Conservation (phyloP, 2,888 invertebrate genomes). For the Onchidella celtica region DNA sequence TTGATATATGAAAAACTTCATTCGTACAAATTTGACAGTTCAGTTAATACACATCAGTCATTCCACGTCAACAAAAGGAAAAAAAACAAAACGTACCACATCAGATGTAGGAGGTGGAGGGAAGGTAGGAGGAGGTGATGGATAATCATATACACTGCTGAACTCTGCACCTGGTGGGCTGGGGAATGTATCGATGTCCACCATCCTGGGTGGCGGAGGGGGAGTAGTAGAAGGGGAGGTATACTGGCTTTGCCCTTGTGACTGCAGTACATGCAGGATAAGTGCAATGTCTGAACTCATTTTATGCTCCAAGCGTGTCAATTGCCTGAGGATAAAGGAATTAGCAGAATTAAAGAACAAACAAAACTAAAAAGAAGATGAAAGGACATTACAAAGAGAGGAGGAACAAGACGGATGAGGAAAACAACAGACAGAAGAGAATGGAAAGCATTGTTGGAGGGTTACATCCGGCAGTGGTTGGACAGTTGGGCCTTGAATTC, state of each 20-base stretch:
- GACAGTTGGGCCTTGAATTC: too few species aligned
- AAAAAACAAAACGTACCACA: slow-evolving; percentile 45
- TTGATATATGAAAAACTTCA: too few species aligned
- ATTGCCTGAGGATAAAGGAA: slow-evolving; percentile 66
- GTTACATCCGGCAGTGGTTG: too few species aligned
- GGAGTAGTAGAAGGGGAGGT: slow-evolving; percentile 48
- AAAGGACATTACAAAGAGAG: too few species aligned
- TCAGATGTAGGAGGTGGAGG: slow-evolving; percentile 52
- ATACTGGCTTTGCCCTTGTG: slow-evolving; percentile 57
- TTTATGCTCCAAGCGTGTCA: slow-evolving; percentile 77
- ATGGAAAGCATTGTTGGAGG: too few species aligned
- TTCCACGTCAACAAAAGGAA: too few species aligned
- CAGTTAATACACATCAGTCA: too few species aligned
- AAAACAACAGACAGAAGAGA: too few species aligned
- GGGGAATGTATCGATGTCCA: slow-evolving; percentile 55
- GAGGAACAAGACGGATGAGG: too few species aligned
- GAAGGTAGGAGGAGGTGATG: slow-evolving; percentile 54
- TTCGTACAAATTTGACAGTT: too few species aligned
- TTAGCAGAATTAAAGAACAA: neutral
- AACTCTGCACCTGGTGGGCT: slow-evolving; percentile 57
- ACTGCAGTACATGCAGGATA: slow-evolving; percentile 75
- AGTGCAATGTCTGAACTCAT: slow-evolving; percentile 77
- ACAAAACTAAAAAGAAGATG: too few species aligned
- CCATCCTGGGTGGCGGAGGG: slow-evolving; percentile 52
- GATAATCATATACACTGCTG: slow-evolving; percentile 55